Evolutionary conservation across 2,113 vertebrate species (phyloP), one percentile per base, ranked within the genome.

Genomic region (Tychaedon coryphoeus): DNA sequence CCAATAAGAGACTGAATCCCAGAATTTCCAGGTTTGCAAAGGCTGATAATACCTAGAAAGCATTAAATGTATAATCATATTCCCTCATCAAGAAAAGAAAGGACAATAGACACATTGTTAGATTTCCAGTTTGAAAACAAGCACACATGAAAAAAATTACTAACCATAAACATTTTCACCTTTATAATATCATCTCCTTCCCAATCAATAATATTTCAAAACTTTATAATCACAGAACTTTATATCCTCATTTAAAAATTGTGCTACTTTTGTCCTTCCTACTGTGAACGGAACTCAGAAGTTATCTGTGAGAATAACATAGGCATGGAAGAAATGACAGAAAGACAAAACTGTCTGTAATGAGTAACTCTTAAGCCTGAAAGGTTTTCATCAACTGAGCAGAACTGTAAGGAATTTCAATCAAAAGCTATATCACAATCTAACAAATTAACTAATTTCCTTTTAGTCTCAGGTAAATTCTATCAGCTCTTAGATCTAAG

Each of bases 1-100:
- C 99, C 99, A 97, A 99, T 99, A 96, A 99, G 98, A 95, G 99
- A 99, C 53, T 99, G 99, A 97, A 99, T 99, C 47, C 99, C 99
- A 91, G 99, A 99, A 96, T 99, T 99, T 72, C 99, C 99, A 95
- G 98, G 98, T 95, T 99, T 99, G 97, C 99, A 99, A 77, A 99
- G 98, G 97, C 99, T 99, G 98, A 99, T 99, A 97, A 99, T 99
- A 91, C 99, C 99, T 99, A 96, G 66, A 85, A 88, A 94, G 75
- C 5, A 97, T 61, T 85, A 96, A 94, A 78, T 57, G 22, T 18
- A 36, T 9, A 92, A 36, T 53, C 92, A 76, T 45, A 38, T 31
- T 67, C 9, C n/a, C 26, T 48, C 34, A 66, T 34, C 19, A 66
- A 48, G 4, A 19, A 57, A 65, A 47, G 5, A 54, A 47, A 57